A percentile compares a stretch with the other conserved stretches of the same genome.
Evolutionary conservation across 2,797 vertebrate species (phyloP).

Genomic region (Octomys mimax): DNA sequence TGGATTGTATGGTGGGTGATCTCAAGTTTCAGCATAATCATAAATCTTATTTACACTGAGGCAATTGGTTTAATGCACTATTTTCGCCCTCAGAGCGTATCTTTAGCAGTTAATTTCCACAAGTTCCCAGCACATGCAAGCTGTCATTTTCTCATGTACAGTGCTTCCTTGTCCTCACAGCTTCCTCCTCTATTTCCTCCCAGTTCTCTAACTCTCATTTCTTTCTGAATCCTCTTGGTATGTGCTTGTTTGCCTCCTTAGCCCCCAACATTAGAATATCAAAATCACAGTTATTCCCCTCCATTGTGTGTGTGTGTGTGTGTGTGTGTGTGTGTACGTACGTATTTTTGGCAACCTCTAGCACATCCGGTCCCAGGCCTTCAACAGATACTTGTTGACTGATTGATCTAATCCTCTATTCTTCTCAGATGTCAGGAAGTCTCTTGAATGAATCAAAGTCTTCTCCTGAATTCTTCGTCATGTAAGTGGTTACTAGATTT

Average conservation of each 20-base stretch:
- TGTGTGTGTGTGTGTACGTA: neutral
- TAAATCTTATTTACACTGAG: conserved; percentile 56
- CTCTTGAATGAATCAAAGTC: neutral
- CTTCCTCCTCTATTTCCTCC: neutral
- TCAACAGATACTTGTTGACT: neutral
- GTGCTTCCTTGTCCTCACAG: neutral
- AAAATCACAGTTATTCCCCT: conserved; percentile 14
- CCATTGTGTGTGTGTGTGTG: neutral
- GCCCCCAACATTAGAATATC: neutral
- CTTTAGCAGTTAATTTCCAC: conserved; percentile 41
- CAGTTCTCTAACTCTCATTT: neutral
- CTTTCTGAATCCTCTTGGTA: conserved; percentile 26
- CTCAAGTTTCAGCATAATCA: conserved; percentile 39
- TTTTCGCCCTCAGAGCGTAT: neutral
- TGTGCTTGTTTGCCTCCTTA: neutral
- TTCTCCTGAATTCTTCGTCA: neutral
- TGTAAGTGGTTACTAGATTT: neutral
- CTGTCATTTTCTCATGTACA: neutral
- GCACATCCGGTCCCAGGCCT: neutral
- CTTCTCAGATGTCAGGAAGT: neutral
- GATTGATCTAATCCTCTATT: neutral
- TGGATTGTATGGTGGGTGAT: conserved; percentile 10
- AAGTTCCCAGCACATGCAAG: neutral
- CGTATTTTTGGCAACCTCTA: neutral
- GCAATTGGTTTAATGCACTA: neutral